phyloP scores from a whole-genome alignment of 2,113 vertebrate genomes.

The Xerus inauris region DNA sequence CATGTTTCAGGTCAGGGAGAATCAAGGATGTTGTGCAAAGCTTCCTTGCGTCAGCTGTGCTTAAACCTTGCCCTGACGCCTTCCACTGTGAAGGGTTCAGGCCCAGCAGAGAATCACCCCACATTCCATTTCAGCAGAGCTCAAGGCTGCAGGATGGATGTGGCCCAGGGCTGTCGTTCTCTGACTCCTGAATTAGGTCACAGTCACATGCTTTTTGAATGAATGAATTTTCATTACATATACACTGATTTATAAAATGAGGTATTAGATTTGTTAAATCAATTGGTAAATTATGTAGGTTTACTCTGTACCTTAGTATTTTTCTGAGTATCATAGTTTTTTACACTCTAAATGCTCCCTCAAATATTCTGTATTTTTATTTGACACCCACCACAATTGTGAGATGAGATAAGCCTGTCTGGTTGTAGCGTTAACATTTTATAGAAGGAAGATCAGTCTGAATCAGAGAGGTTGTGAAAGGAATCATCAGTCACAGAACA shows the following conservation, averaged over 20 bases:
- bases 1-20: rapidly evolving
- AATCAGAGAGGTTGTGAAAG: neutral
- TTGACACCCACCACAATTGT: neutral
- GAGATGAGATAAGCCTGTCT: neutral
- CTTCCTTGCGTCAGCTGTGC: too few relatives aligned
- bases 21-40: rapidly evolving
- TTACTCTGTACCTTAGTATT: neutral
- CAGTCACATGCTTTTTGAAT: neutral
- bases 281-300: neutral
- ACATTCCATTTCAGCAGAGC: neutral
- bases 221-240: neutral
- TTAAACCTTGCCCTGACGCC: rapidly evolving
- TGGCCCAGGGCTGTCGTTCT: neutral
- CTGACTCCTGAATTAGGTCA: neutral
- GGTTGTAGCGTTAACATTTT: neutral
- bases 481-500: neutral
- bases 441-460: neutral
- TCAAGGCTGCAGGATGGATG: neutral
- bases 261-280: neutral
- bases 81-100: too few relatives aligned
- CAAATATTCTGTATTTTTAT: neutral
- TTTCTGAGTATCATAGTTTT: neutral
- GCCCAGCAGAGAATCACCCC: too few relatives aligned
- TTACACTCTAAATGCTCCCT: neutral
- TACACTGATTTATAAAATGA: neutral